Base-by-base conservation (phyloP, 2,113 vertebrate genomes). In the Amblyopsis rosae region DNA sequence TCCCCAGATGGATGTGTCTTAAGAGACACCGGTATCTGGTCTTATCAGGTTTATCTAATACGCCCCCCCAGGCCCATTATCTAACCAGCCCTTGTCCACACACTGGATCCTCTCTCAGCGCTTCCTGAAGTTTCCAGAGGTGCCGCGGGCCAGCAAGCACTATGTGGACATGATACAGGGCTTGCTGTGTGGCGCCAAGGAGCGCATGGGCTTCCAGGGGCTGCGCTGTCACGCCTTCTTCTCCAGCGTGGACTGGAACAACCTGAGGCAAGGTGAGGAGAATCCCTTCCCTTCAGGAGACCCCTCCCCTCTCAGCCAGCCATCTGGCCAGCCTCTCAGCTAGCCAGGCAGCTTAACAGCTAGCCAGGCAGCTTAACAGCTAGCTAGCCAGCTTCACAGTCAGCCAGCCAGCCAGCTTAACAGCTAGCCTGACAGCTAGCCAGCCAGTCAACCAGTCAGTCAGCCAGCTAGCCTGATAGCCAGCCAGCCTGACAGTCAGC, bases 191-290 rank as follows among this genome's bases (percentile, higher is more conserved):
- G 93, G 92, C 69, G 92, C 92, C 59, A 93, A 88, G 78, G 95
- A 98, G 77, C 92, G 98, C 16, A 83, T 98, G 69, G 94, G 86
- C 68, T 98, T 92, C 70, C 93, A 99, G 79, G 94, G 91, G 66
- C 94, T 99, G 61, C 95, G 93, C 74, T 98, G 95, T 79, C 98
- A 99, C 84, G 82, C 95, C 2, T 99, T 98, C 87, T 99, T 99
- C 87, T 92, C 94, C 57, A 92, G 68, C 55, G 80, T 94, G 0
- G 93, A 97, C 86, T 99, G 96, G 98, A 94, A 87, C 78, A 87
- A 92, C 82, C 92, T 99, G 57, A 92, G 89, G 81, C 92, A 95
- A 72, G 92, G 98, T 99, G 81, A 95, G 94, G 56, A 64, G 62
- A 66, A 62, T 58, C 41, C 41, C 64, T 51, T 71, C 70, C 54